phyloP scores from a whole-genome alignment of 2,797 vertebrate species.

The Coendou prehensilis region DNA sequence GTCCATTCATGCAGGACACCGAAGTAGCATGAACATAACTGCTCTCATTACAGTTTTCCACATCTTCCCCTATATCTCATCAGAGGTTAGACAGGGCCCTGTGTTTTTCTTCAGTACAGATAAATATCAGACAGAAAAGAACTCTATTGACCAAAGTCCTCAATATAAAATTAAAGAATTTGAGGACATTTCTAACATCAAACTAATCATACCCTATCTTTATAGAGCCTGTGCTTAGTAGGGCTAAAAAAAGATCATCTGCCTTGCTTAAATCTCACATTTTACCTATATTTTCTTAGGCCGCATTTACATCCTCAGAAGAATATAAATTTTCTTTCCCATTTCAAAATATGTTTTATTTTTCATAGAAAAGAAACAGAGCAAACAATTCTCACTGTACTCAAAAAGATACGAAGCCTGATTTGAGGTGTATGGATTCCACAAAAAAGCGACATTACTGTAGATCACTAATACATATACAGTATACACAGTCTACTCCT shows the following conservation, averaged over 20 bases:
- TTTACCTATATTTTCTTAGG: conserved; percentile 66
- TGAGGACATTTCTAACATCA: conserved; percentile 54
- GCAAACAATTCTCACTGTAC: neutral
- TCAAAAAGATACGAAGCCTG: conserved; percentile 8
- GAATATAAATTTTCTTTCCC: conserved; percentile 59
- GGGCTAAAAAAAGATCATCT: neutral
- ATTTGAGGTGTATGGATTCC: neutral
- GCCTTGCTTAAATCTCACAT: conserved; percentile 59
- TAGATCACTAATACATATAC: neutral
- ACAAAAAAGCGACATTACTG: conserved; percentile 4
- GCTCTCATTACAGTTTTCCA: neutral
- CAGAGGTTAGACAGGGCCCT: conserved; percentile 37
- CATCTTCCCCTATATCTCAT: neutral
- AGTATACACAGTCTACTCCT: neutral
- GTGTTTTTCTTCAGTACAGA: neutral
- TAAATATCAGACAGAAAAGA: conserved; percentile 39
- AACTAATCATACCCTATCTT: conserved; percentile 47
- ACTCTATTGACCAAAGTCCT: neutral
- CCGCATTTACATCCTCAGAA: conserved; percentile 54
- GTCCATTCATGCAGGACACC: neutral
- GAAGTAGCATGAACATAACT: neutral
- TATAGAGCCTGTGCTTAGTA: conserved; percentile 29
- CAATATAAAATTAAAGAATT: conserved; percentile 57
- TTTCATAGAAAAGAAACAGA: conserved; percentile 44
- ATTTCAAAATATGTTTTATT: conserved; percentile 23